Evolutionary conservation across 2,797 vertebrate species (phyloP).

Genomic region (Nothura maculosa): DNA sequence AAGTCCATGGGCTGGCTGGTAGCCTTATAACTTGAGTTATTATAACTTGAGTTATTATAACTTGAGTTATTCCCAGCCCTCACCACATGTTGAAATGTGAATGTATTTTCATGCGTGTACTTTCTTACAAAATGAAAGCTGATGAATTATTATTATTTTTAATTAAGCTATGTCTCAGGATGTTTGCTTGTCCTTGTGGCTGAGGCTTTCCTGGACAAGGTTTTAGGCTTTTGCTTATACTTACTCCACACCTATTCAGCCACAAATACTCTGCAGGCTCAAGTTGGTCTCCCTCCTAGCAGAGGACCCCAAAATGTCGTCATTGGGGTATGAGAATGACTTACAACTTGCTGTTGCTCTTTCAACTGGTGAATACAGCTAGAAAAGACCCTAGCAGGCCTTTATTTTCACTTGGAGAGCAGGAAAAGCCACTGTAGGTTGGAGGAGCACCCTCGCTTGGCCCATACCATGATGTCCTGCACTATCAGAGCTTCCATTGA

Average conservation of each 20-base stretch:
- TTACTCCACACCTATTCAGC: background rate
- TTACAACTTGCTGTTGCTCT: background rate
- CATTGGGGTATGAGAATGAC: fast-evolving
- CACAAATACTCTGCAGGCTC: background rate
- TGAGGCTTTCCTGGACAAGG: background rate
- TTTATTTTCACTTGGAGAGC: background rate
- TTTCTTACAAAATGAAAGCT: background rate
- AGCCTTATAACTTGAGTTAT: too few species aligned
- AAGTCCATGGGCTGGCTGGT: background rate
- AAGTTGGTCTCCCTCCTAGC: background rate
- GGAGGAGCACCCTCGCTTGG: background rate
- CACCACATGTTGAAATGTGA: background rate
- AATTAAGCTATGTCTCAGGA: background rate
- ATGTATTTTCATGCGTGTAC: background rate
- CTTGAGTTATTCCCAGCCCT: too few species aligned
- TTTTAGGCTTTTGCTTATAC: background rate
- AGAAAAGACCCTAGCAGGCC: background rate
- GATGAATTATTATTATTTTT: background rate
- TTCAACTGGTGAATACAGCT: background rate
- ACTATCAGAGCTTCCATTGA: background rate
- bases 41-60: too few species aligned
- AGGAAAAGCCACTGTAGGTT: background rate
- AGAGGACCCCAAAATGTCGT: background rate
- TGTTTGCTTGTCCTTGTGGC: fast-evolving
- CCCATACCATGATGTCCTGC: background rate